Evolutionary conservation across 1,140 invertebrate species (phyloP), one percentile per base, ranked within the genome.

Genomic region (Doryteuthis pealeii): DNA sequence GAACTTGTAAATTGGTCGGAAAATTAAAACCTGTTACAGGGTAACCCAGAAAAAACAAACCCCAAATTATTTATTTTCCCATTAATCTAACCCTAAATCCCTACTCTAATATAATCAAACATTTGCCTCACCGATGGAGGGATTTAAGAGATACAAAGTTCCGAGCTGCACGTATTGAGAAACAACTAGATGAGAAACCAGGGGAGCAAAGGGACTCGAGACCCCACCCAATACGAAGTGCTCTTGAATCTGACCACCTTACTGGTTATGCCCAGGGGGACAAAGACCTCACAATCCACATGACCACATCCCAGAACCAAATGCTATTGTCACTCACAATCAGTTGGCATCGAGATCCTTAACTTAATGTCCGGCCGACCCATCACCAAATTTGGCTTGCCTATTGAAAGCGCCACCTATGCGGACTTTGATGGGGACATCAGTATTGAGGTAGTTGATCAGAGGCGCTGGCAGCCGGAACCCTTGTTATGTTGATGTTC

Each of bases 241-340:
- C 81, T 74, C 73, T 82, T 65, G 71, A 79, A 28, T 76, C 84
- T 33, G 76, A 85, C 54, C 83, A 86, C 75, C 75, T 86, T 14
- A 71, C 77, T 49, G 83, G 84, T 1, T 83, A 85, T 76, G 82
- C 84, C 26, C 85, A 85, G 85, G 85, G n/a, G 84, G 84, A 15
- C 83, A 84, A 2, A 76, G 83, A 49, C 85, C 85, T 26, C 85
- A 85, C 74, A 84, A 78, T 70, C 77, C 80, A 45, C 72, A 77
- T 70, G 83, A 84, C 76, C 83, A 84, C 70, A 75, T 83, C 6
- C 31, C 72, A 22, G 82, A 84, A 67, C 80, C 84, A 10, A 85
- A 85, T 70, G 80, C 79, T 28, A 75, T 86, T 22, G 77, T 84
- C 14, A 83, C 83, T 6, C 81, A 82, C 66, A 81, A 80, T 68